Evolutionary conservation across 2,888 invertebrate genomes (phyloP), one percentile per base, ranked within the genome.

Genomic region (Stenurella melanura): DNA sequence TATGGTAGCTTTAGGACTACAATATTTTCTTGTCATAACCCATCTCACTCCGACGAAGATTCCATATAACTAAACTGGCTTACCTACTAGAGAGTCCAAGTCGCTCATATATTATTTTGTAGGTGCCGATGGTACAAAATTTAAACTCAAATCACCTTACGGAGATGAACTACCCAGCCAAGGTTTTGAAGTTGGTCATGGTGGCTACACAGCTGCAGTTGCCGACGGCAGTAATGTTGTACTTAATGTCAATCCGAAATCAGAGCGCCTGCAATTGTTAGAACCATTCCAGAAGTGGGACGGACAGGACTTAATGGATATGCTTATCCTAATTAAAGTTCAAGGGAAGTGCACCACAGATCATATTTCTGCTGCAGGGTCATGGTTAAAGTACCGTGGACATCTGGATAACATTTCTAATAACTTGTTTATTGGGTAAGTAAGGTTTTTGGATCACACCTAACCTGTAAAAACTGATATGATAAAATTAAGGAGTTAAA

Each of bases 281-380:
- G 91, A 93, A 57, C 98, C 99, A 0, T 99, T 99, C 91, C 94
- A 96, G 83, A 96, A 95, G 88, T 99, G 98, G 98, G 93, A 97
- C 90, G 98, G 98, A 85, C 96, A 97, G 88, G 99, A 99, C 90
- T 92, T 98, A 50, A 92, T 91, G 0, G 98, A 98, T 84, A 89
- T 99, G 92, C 94, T 95, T 58, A 92, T 99, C 83, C 93, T 99
- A 66, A 98, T 99, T 87, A 99, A 99, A 92, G 97, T 98, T 12
- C 98, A 98, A 91, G 99, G 99, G 86, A 99, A 99, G 91, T 99
- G 99, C 90, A 99, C 99, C 82, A 99, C 99, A 67, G 99, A 99
- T 92, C 99, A 99, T 91, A 99, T 99, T 90, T 98, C 98, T 60
- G 98, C 98, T 54, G 99, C 99, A 84, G 99, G 99, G 21, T 98